Percentiles rank a stretch among this genome's conserved stretches.
These are phyloP conservation scores for Gobiocypris rarus DNA, from an alignment of 2,113 vertebrate genomes.

Conservation along the genomic window DNA sequence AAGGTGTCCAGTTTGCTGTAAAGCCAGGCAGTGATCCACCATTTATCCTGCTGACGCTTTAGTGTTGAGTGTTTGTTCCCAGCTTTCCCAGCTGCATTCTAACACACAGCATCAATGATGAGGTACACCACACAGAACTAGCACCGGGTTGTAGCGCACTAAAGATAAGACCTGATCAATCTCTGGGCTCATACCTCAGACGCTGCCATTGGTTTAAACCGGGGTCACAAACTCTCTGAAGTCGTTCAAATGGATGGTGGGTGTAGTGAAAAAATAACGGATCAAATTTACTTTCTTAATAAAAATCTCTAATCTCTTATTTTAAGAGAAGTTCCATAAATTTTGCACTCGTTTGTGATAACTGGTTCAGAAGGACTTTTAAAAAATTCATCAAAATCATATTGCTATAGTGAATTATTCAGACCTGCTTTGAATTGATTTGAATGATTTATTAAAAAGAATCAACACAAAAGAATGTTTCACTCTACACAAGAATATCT, in stretches of 20 bases:
- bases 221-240: neutral
- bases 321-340: too few relatives aligned
- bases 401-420: too few relatives aligned
- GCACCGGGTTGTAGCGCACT: neutral
- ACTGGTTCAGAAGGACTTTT: too few relatives aligned
- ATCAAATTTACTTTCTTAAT: too few relatives aligned
- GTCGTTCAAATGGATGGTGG: neutral
- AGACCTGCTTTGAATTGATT: too few relatives aligned
- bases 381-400: too few relatives aligned
- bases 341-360: too few relatives aligned
- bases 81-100: neutral
- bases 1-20: constrained; percentile 12
- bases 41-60: neutral
- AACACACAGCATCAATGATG: neutral
- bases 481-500: too few relatives aligned
- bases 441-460: too few relatives aligned
- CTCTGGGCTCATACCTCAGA: neutral
- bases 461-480: too few relatives aligned
- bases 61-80: constrained; percentile 4
- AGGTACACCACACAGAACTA: neutral
- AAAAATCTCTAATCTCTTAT: too few relatives aligned
- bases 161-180: constrained; percentile 4
- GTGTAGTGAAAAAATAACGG: neutral
- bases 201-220: neutral
- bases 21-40: constrained; percentile 1